phyloP scores from a whole-genome alignment of 2,113 vertebrate genomes.

The Laticauda colubrina region DNA sequence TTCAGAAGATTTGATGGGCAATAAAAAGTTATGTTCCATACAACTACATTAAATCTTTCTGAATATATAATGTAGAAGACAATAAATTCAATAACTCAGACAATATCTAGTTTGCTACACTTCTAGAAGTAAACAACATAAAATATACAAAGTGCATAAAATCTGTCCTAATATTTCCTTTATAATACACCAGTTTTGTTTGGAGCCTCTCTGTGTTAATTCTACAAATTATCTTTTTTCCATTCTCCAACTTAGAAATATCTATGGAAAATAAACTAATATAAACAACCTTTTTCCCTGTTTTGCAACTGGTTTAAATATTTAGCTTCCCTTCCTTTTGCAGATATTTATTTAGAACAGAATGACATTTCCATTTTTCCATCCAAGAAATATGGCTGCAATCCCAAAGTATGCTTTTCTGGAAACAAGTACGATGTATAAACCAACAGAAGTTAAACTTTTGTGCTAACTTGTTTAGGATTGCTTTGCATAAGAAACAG shows the following conservation, averaged over 20 bases:
- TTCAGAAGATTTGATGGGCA: background rate
- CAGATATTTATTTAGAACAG: constrained; percentile 27
- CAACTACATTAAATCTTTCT: background rate
- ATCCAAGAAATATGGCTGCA: constrained; percentile 43
- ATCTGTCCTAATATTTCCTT: background rate
- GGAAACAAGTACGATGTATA: background rate
- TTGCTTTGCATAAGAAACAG: background rate
- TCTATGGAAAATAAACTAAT: constrained; percentile 48
- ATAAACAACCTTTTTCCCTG: constrained; percentile 10
- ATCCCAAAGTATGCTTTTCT: background rate
- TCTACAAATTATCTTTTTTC: constrained; percentile 31
- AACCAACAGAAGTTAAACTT: background rate
- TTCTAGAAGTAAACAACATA: background rate
- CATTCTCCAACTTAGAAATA: constrained; percentile 27
- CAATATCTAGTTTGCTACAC: background rate
- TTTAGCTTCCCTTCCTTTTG: constrained; percentile 36
- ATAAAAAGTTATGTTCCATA: background rate
- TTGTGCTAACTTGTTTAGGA: background rate
- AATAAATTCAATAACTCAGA: background rate
- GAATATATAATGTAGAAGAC: fast-evolving
- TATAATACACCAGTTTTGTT: constrained; percentile 15
- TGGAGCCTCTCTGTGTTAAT: constrained; percentile 34
- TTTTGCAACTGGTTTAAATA: constrained; percentile 40
- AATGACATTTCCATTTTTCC: constrained; percentile 45
- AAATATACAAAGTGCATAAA: background rate